Base-by-base conservation (phyloP, 1,140 invertebrate genomes). In the Ceratina australensis region DNA sequence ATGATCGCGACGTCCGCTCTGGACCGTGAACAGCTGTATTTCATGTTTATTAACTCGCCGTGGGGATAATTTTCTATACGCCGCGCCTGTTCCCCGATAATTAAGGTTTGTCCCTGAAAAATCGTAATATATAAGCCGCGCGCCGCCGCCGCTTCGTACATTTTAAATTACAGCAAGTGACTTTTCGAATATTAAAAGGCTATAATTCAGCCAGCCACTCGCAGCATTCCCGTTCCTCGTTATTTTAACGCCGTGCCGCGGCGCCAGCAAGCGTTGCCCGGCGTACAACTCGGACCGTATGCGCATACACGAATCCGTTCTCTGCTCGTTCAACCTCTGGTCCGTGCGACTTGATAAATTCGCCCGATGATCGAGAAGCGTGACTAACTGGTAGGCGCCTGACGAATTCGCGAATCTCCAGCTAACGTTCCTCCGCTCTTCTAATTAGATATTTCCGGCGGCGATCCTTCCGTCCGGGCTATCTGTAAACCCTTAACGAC, bases 351-450 rank as follows among this genome's bases (percentile, higher is more conserved):
- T 83, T 81, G 85, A 87, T 86, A 86, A 87, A 87, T 86, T 85
- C 81, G 74, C 61, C 52, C 81, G 83, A 84, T 85, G 86, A 87
- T 87, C 86, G 86, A 87, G 85, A 87, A 81, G 85, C 86, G 86
- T 87, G 79, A 86, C 85, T 83, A 86, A 87, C 83, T 78, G 79
- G 83, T 69, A 67, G 64, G 56, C 69, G 68, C 54, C 50, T 65
- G 54, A 42, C 68, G 71, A 80, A 69, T 80, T 28, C 59, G 65
- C 77, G 75, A 84, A 77, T 81, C 81, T 79, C 73, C 78, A 72
- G 76, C 69, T 64, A 69, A 24, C 72, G 60, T 56, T 65, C 63
- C 33, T 33, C 57, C 26, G 26, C 65, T n/a, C 78, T 52, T 73
- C 79, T 86, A 87, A 87, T 87, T 85, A 86, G 85, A 87, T 79